Percentiles rank a stretch among this genome's conserved stretches.
phyloP scores from a whole-genome alignment of 2,113 vertebrate genomes.

The Callipepla squamata region DNA sequence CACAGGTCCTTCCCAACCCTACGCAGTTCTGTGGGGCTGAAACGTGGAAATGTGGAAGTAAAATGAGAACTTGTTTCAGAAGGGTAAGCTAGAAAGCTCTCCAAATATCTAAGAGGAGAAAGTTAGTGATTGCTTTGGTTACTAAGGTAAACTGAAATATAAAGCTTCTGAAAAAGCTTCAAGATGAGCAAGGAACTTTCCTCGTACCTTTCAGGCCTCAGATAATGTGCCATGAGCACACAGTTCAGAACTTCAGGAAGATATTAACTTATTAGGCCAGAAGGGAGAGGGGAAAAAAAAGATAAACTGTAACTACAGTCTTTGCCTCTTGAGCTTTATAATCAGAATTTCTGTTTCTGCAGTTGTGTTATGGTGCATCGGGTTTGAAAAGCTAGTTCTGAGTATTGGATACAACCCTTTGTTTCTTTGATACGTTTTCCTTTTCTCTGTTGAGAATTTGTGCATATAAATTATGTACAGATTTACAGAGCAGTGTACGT shows the following conservation, averaged over 20 bases:
- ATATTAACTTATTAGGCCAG: background rate
- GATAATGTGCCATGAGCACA: background rate
- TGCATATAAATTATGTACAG: background rate
- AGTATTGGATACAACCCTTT: background rate
- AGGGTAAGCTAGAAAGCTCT: background rate
- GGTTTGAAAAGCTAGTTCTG: background rate
- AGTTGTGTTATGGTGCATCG: rapidly evolving
- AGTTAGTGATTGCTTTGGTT: background rate
- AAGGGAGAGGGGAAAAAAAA: background rate
- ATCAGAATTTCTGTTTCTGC: background rate
- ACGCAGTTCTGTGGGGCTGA: background rate
- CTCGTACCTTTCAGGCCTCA: background rate
- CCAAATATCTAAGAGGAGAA: background rate
- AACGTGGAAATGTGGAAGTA: background rate
- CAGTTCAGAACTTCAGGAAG: background rate
- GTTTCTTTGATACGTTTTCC: background rate
- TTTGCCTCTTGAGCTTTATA: background rate
- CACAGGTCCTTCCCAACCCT: background rate
- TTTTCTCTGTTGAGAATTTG: background rate
- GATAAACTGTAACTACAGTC: background rate
- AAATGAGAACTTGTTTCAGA: background rate
- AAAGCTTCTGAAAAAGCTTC: background rate
- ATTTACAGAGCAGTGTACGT: background rate
- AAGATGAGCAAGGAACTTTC: background rate
- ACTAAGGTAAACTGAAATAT: background rate